phyloP scores from a whole-genome alignment of 2,888 invertebrate species.

The Melitaea athalia region DNA sequence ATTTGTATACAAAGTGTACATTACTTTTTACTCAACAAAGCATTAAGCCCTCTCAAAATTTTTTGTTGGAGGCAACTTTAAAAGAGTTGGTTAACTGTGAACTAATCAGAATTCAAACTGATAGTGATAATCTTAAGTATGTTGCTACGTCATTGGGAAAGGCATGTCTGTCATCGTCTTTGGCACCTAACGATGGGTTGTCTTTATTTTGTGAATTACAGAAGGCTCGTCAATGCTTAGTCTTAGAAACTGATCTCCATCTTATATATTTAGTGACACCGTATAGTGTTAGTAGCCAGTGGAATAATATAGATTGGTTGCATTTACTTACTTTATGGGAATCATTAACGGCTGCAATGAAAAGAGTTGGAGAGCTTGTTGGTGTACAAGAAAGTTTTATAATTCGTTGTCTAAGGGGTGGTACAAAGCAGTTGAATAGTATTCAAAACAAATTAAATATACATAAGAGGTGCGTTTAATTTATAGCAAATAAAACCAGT shows the following conservation, averaged over 20 bases:
- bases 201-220: slow-evolving; percentile 94
- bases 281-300: slow-evolving; percentile 91
- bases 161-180: slow-evolving; percentile 95
- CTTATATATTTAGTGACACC: slow-evolving; percentile 98
- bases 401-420: slow-evolving; percentile 88
- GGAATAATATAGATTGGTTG: slow-evolving; percentile 91
- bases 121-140: slow-evolving; percentile 79
- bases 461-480: slow-evolving; percentile 82
- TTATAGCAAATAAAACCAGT: background rate
- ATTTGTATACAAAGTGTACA: slow-evolving; percentile 90
- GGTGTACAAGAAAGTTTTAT: slow-evolving; percentile 94
- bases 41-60: slow-evolving; percentile 51
- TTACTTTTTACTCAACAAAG: slow-evolving; percentile 75
- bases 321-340: slow-evolving; percentile 91
- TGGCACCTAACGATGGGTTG: slow-evolving; percentile 97
- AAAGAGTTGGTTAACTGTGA: slow-evolving; percentile 90
- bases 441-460: slow-evolving; percentile 81
- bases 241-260: slow-evolving; percentile 96
- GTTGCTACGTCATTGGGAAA: slow-evolving; percentile 93
- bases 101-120: slow-evolving; percentile 86
- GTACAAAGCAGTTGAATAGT: slow-evolving; percentile 82
- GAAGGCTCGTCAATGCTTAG: slow-evolving; percentile 93
- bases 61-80: slow-evolving; percentile 79
- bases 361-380: slow-evolving; percentile 92
- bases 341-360: slow-evolving; percentile 88